Evolutionary conservation across 2,113 vertebrate genomes (phyloP).

Genomic region (Podilymbus podiceps): DNA sequence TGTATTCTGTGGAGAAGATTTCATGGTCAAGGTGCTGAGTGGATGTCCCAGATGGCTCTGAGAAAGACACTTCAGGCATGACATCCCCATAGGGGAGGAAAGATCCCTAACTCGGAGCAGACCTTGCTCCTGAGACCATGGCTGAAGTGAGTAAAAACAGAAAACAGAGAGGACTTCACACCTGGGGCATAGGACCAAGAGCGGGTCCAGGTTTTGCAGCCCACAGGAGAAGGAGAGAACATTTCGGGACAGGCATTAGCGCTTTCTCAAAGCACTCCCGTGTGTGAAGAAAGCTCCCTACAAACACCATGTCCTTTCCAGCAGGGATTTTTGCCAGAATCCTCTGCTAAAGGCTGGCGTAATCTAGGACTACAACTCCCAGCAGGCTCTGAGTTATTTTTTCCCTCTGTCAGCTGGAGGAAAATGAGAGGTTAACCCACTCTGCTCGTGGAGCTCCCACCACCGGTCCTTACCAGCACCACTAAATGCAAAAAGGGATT

Average conservation of each 20-base stretch:
- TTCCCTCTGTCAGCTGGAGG: not conserved
- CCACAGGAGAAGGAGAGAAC: not conserved
- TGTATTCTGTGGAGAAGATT: not conserved
- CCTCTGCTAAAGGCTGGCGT: not conserved
- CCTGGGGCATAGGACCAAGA: not conserved
- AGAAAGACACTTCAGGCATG: not conserved
- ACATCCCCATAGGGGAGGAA: accelerated
- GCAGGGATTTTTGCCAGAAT: not conserved
- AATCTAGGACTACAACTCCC: constrained; percentile 11
- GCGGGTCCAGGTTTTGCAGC: not conserved
- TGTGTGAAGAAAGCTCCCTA: not conserved
- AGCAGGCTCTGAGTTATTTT: not conserved
- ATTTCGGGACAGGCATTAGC: not conserved
- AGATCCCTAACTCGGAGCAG: not conserved
- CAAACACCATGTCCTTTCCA: not conserved
- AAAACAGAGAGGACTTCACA: not conserved
- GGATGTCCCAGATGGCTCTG: not conserved
- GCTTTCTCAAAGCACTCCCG: not conserved
- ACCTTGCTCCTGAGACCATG: not conserved
- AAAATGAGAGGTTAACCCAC: not conserved
- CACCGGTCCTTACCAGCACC: not conserved
- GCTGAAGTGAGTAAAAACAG: not conserved
- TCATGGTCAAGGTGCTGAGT: not conserved
- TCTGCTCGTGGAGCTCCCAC: not conserved
- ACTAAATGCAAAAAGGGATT: not conserved